Conservation (phyloP, 2,797 vertebrate genomes). For the Pangasius macronema region DNA sequence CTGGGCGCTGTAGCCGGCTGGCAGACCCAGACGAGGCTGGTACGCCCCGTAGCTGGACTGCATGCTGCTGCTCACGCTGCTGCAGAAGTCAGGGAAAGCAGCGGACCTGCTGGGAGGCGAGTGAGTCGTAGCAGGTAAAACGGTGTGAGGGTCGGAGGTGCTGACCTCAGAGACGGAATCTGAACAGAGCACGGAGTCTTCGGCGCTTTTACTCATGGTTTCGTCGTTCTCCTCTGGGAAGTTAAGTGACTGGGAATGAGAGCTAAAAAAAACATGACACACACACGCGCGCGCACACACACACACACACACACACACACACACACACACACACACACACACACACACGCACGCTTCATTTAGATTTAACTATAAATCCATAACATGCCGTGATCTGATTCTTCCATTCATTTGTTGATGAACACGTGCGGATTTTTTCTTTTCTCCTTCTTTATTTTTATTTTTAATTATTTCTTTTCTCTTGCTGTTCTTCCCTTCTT, state of each 20-base stretch:
- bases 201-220: constrained; percentile 67
- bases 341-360: neutral
- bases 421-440: neutral
- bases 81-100: constrained; percentile 21
- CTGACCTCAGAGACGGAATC: neutral
- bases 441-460: neutral
- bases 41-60: constrained; percentile 59
- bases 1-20: constrained; percentile 62
- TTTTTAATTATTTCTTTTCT: neutral
- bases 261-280: constrained; percentile 46
- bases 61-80: neutral
- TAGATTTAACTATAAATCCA: neutral
- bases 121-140: neutral
- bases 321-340: neutral
- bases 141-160: neutral
- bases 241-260: constrained; percentile 59
- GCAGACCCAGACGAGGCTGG: constrained; percentile 58
- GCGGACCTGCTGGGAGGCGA: constrained; percentile 16
- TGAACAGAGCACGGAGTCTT: constrained; percentile 26
- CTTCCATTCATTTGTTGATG: neutral
- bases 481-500: neutral
- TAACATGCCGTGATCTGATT: neutral
- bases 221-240: constrained; percentile 78
- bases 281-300: neutral
- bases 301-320: neutral